These are phyloP conservation scores for Drosophila merina DNA, from an alignment of 2,888 invertebrate genomes.

Conservation along the genomic window DNA sequence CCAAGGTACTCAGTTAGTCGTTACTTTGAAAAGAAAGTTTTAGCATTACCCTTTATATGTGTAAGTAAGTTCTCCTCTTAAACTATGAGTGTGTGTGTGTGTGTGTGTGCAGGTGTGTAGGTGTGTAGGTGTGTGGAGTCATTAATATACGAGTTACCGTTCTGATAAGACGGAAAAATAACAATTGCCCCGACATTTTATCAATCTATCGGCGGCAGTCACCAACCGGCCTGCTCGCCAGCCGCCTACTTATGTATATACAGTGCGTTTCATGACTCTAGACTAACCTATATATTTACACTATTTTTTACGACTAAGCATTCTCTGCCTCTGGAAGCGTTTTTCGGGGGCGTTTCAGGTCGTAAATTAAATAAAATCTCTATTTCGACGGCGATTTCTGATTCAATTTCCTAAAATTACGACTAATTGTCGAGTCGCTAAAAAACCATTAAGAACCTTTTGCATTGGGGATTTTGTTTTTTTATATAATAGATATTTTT, in stretches of 20 bases:
- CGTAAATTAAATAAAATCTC: constrained; percentile 1
- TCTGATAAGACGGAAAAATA: constrained; percentile 61
- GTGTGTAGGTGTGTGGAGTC: constrained; percentile 29
- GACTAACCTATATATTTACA: background rate
- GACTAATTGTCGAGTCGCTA: background rate
- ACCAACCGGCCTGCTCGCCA: constrained; percentile 4
- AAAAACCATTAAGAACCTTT: background rate
- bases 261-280: constrained; percentile 10
- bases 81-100: background rate
- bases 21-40: background rate
- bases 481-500: background rate
- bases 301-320: background rate
- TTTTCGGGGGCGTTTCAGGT: background rate
- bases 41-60: background rate
- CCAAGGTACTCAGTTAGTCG: background rate
- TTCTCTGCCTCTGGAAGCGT: background rate
- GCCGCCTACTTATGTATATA: background rate
- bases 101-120: background rate
- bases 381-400: constrained; percentile 3
- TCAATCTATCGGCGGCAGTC: constrained; percentile 59
- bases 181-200: constrained; percentile 56
- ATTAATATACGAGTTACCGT: constrained; percentile 52
- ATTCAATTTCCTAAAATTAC: constrained; percentile 7
- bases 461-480: background rate
- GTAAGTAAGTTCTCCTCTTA: background rate